phyloP scores from a whole-genome alignment of 2,113 vertebrate genomes.

The Platichthys flesus region DNA sequence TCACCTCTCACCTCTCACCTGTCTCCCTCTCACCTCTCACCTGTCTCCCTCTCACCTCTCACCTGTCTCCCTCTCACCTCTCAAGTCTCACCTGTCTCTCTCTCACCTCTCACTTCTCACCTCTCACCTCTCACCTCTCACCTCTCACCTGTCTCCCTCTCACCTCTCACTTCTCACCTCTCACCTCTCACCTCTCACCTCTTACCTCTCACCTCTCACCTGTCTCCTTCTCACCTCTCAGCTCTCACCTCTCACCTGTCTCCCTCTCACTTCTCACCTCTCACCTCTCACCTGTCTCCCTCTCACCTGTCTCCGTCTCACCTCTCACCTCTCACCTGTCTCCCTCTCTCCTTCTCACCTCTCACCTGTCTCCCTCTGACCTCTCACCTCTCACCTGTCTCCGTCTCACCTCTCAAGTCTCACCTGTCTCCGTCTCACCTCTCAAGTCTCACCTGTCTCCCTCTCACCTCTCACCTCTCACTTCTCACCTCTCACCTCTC shows the following conservation, averaged over 20 bases:
- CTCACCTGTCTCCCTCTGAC: slow-evolving; percentile 21
- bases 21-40: slow-evolving; percentile 79
- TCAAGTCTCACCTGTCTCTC: too few relatives aligned
- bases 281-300: slow-evolving; percentile 83
- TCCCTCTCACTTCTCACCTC: too few relatives aligned
- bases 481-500: too few relatives aligned
- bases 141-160: slow-evolving; percentile 83
- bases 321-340: slow-evolving; percentile 86
- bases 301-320: not conserved
- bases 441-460: too few relatives aligned
- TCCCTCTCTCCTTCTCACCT: too few relatives aligned
- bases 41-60: not conserved
- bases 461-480: slow-evolving; percentile 77
- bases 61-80: slow-evolving; percentile 40
- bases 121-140: slow-evolving; percentile 82
- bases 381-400: slow-evolving; percentile 44
- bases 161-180: slow-evolving; percentile 22
- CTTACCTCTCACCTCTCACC: too few relatives aligned
- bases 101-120: too few relatives aligned
- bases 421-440: too few relatives aligned
- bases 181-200: slow-evolving; percentile 89
- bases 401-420: slow-evolving; percentile 49
- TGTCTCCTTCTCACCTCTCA: too few relatives aligned
- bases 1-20: slow-evolving; percentile 82
- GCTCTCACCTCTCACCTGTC: slow-evolving; percentile 33